phyloP scores from a whole-genome alignment of 2,888 invertebrate species.

The Monopis laevigella region DNA sequence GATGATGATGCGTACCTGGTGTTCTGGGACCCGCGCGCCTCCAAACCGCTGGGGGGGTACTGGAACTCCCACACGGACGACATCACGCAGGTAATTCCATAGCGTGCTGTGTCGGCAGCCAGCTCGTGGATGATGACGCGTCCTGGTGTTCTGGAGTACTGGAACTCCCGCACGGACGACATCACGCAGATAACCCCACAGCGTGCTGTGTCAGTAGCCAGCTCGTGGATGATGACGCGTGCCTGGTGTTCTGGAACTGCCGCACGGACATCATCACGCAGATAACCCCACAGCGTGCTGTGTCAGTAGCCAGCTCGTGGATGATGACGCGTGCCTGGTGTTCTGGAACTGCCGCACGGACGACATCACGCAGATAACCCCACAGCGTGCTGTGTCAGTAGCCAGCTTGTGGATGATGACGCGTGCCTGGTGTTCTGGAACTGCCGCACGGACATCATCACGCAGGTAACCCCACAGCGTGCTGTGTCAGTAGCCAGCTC shows the following conservation, averaged over 20 bases:
- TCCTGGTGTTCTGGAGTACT: conserved; percentile 86
- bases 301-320: conserved; percentile 77
- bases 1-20: conserved; percentile 77
- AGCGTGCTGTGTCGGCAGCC: conserved; percentile 84
- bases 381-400: conserved; percentile 85
- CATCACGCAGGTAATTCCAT: conserved; percentile 76
- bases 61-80: conserved; percentile 87
- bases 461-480: too few relatives aligned
- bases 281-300: too few relatives aligned
- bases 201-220: conserved; percentile 84
- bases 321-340: conserved; percentile 76
- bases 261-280: conserved; percentile 85
- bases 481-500: conserved; percentile 80
- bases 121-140: conserved; percentile 73
- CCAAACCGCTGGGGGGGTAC: conserved; percentile 77
- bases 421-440: conserved; percentile 86
- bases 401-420: conserved; percentile 73
- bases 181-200: conserved; percentile 77
- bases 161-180: conserved; percentile 86
- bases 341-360: conserved; percentile 89
- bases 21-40: conserved; percentile 81
- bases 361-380: conserved; percentile 79
- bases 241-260: conserved; percentile 84
- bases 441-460: conserved; percentile 83
- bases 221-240: conserved; percentile 73